phyloP scores from a whole-genome alignment of 2,888 invertebrate genomes.

The Eupithecia abbreviata region DNA sequence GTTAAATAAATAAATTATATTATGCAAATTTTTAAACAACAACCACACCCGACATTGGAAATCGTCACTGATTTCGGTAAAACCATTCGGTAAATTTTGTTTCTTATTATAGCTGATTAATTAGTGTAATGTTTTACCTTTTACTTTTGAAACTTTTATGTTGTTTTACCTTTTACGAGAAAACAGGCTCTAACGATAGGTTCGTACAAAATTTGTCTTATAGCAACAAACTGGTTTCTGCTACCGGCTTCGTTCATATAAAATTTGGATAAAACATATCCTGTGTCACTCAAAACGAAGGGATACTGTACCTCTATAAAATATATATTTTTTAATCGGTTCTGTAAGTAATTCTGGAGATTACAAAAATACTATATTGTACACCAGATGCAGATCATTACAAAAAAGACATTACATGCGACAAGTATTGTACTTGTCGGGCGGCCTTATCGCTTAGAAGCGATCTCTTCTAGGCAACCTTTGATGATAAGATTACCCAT shows the following conservation, averaged over 20 bases:
- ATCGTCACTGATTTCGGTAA: not conserved
- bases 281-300: not conserved
- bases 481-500: not conserved
- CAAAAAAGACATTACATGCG: too few species aligned
- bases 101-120: not conserved
- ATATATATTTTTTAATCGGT: not conserved
- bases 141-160: not conserved
- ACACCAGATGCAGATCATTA: too few species aligned
- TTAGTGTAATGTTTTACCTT: not conserved
- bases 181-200: not conserved
- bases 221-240: not conserved
- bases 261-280: not conserved
- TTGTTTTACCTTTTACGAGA: not conserved
- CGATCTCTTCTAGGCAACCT: too few species aligned
- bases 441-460: too few species aligned
- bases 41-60: not conserved
- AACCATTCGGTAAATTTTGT: not conserved
- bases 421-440: too few species aligned
- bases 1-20: too few species aligned
- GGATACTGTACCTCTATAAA: not conserved
- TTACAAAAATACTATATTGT: too few species aligned
- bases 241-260: not conserved
- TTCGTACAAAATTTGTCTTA: not conserved
- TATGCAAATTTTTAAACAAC: too few species aligned
- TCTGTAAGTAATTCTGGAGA: not conserved